phyloP scores from a whole-genome alignment of 1,140 invertebrate genomes.

The Megathymus violae region DNA sequence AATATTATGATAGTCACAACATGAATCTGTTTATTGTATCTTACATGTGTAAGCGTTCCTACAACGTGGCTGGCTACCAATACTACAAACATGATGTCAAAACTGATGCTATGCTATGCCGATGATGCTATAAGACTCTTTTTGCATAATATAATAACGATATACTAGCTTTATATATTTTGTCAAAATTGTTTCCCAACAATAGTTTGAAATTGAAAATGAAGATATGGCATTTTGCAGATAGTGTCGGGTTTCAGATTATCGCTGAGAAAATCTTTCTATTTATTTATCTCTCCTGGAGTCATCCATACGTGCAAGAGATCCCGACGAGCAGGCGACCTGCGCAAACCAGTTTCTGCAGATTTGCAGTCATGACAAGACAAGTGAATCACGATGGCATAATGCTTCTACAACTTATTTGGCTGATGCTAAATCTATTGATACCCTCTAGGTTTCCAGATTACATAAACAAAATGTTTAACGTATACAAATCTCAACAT shows the following conservation, averaged over 20 bases:
- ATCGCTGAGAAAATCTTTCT: conserved; percentile 8
- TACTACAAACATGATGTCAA: too few relatives aligned
- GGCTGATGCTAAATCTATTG: conserved; percentile 20
- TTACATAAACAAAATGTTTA: conserved; percentile 28
- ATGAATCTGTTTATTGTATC: too few relatives aligned
- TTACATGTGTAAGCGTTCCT: too few relatives aligned
- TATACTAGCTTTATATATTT: too few relatives aligned
- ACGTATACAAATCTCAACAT: conserved; percentile 16
- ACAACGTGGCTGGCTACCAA: too few relatives aligned
- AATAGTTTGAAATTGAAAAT: background rate
- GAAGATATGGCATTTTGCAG: background rate
- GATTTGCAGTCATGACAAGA: conserved; percentile 20
- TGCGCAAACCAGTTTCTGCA: conserved; percentile 27
- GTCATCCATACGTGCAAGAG: conserved; percentile 28
- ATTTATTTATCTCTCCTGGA: conserved; percentile 24
- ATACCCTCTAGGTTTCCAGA: conserved; percentile 16
- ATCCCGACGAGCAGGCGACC: conserved; percentile 8
- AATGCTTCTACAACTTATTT: conserved; percentile 17
- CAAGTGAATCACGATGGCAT: conserved; percentile 23
- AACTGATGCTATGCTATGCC: too few relatives aligned
- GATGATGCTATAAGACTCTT: too few relatives aligned
- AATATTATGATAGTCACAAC: too few relatives aligned
- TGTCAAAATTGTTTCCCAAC: background rate
- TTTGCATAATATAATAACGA: too few relatives aligned
- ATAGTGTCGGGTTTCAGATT: conserved; percentile 8